phyloP scores from a whole-genome alignment of 2,113 vertebrate genomes.

The Perca flavescens region DNA sequence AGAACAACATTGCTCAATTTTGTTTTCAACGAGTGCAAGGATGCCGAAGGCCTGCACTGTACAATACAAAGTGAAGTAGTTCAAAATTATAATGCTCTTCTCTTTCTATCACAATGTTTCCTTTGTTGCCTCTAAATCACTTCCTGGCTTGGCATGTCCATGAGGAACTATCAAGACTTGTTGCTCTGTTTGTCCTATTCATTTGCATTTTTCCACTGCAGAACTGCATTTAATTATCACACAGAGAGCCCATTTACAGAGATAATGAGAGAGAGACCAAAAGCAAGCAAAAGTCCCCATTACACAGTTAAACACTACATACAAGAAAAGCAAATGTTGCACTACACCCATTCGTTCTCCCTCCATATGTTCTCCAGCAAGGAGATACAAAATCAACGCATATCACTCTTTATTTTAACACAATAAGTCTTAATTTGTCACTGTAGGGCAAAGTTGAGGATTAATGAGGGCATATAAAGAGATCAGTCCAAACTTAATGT shows the following conservation, averaged over 20 bases:
- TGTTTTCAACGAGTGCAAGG: not conserved
- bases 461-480: conserved; percentile 33
- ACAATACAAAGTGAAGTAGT: conserved; percentile 49
- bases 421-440: conserved; percentile 48
- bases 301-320: conserved; percentile 42
- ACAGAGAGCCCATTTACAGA: conserved; percentile 59
- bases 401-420: conserved; percentile 8
- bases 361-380: conserved; percentile 43
- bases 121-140: conserved; percentile 61
- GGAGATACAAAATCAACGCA: conserved; percentile 18
- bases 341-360: conserved; percentile 19
- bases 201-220: conserved; percentile 67
- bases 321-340: conserved; percentile 31
- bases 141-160: conserved; percentile 48
- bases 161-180: conserved; percentile 54
- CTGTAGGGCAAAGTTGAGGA: conserved; percentile 3
- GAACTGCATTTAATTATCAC: conserved; percentile 68
- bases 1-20: conserved; percentile 8
- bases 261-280: conserved; percentile 61
- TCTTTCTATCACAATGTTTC: conserved; percentile 44
- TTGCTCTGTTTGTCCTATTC: conserved; percentile 60
- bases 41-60: not conserved
- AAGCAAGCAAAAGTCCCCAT: conserved; percentile 48
- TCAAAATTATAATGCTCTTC: conserved; percentile 35
- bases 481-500: conserved; percentile 32